A percentile compares a stretch with the other conserved stretches of the same genome.
Evolutionary conservation across 2,888 invertebrate species (phyloP).

Genomic region (Acleris sparsana): DNA sequence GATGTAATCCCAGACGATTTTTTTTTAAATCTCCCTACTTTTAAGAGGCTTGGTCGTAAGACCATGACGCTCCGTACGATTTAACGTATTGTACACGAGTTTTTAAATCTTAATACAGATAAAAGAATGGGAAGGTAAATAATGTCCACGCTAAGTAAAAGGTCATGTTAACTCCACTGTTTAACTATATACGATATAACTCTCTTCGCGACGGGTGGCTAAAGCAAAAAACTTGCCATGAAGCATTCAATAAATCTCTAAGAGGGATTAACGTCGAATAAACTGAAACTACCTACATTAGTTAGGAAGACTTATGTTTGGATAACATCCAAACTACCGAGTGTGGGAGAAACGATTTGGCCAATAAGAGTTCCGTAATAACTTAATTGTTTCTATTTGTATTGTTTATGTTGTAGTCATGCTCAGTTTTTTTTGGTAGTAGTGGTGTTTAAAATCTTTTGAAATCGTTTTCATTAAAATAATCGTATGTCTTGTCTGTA

Average conservation of each 20-base stretch:
- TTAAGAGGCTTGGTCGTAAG: too few species aligned
- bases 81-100: too few species aligned
- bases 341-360: background rate
- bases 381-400: too few species aligned
- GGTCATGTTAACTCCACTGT: background rate
- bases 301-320: constrained; percentile 23
- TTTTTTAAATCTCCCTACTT: too few species aligned
- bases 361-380: background rate
- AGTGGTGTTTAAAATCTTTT: too few species aligned
- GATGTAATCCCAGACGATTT: too few species aligned
- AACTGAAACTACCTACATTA: constrained; percentile 30
- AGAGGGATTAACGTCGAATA: constrained; percentile 28
- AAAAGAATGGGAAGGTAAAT: background rate
- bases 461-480: too few species aligned
- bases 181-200: background rate
- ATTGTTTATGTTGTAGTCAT: background rate
- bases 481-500: too few species aligned
- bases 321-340: constrained; percentile 22
- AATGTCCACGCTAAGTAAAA: background rate
- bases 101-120: too few species aligned
- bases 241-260: constrained; percentile 23
- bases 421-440: too few species aligned
- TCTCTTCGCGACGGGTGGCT: background rate
- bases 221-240: constrained; percentile 13
- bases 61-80: too few species aligned